These are phyloP conservation scores for Parauchenoglanis punctatus DNA, from an alignment of 2,797 vertebrate species.

Conservation along the genomic window DNA sequence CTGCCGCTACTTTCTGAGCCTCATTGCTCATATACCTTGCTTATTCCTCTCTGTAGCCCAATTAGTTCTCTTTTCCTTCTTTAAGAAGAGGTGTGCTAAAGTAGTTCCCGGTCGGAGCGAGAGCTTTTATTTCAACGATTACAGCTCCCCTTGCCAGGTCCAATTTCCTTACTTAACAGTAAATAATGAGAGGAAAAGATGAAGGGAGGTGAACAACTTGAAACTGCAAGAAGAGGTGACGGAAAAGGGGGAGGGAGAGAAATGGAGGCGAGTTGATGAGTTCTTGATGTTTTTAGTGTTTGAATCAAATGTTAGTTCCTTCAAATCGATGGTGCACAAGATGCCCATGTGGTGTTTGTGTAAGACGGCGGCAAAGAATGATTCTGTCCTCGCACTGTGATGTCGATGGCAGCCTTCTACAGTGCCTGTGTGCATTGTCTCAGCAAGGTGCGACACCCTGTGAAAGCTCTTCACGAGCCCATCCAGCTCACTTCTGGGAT, in stretches of 20 bases:
- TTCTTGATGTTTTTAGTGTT: background rate
- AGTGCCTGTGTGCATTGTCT: background rate
- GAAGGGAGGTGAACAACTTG: background rate
- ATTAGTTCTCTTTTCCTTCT: constrained; percentile 24
- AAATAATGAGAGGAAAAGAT: constrained; percentile 17
- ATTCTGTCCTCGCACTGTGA: background rate
- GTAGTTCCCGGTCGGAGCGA: constrained; percentile 18
- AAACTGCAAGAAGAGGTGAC: background rate
- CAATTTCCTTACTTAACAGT: constrained; percentile 9
- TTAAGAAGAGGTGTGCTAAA: constrained; percentile 4
- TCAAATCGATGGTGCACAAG: background rate
- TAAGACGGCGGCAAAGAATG: background rate
- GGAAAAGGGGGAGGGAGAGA: background rate
- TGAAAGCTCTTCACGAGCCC: background rate
- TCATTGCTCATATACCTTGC: constrained; percentile 33
- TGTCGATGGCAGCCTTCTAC: constrained; percentile 4
- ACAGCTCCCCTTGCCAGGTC: constrained; percentile 3
- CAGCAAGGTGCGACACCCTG: constrained; percentile 29
- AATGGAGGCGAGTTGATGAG: background rate
- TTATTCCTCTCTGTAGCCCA: constrained; percentile 36
- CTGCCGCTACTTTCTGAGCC: constrained; percentile 16
- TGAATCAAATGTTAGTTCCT: background rate
- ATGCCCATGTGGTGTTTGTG: constrained; percentile 15
- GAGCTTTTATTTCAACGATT: constrained; percentile 18
- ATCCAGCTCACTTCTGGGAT: background rate